Conservation (phyloP, 2,888 invertebrate genomes). For the Bhutanitis thaidina region DNA sequence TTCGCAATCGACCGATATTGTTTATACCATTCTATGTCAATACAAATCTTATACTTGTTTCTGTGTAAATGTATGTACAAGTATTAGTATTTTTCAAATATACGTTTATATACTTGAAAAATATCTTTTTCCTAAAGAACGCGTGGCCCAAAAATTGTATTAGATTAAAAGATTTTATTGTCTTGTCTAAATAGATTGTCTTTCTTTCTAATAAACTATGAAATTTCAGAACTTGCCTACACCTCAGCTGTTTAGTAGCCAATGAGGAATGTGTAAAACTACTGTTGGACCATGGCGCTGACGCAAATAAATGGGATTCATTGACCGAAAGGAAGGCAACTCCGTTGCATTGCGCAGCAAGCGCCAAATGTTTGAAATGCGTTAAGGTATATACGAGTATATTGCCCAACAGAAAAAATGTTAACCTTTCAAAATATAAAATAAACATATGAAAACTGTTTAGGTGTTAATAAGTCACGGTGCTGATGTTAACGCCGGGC, state of each 20-base stretch:
- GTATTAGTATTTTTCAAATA: no score
- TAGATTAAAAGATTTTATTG: no score
- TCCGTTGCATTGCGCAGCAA: slow-evolving; percentile 88
- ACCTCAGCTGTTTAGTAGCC: slow-evolving; percentile 89
- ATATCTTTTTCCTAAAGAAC: no score
- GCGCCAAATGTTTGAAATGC: slow-evolving; percentile 80
- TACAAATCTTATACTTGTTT: no score
- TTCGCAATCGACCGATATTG: no score
- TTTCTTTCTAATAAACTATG: neutral
- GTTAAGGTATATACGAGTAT: slow-evolving; percentile 78
- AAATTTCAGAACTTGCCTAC: slow-evolving; percentile 76
- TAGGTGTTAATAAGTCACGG: slow-evolving; percentile 84
- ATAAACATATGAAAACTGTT: neutral
- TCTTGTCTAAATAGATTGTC: no score
- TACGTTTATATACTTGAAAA: no score
- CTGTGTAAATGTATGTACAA: no score
- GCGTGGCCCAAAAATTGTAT: no score
- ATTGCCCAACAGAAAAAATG: neutral
- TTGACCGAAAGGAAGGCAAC: slow-evolving; percentile 83
- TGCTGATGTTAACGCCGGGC: slow-evolving; percentile 89
- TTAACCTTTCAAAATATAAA: neutral
- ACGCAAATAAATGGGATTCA: slow-evolving; percentile 86
- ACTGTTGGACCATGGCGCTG: slow-evolving; percentile 84
- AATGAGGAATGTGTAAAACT: slow-evolving; percentile 85
- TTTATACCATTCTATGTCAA: no score